Evolutionary conservation across 1,140 invertebrate genomes (phyloP).

Genomic region (Amyelois transitella): DNA sequence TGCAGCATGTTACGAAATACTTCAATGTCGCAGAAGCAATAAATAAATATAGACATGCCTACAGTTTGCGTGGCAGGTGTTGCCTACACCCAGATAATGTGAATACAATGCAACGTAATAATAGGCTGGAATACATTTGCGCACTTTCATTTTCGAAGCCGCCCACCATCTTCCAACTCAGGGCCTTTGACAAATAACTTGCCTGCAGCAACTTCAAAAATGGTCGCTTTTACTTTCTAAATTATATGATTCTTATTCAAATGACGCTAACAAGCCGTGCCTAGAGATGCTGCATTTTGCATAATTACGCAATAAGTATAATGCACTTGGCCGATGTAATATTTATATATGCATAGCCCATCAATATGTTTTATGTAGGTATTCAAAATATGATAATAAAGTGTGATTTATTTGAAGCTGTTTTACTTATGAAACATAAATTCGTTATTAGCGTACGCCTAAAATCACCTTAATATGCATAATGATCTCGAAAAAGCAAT

Average conservation of each 20-base stretch:
- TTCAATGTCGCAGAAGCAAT: constrained; percentile 40
- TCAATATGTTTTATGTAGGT: constrained; percentile 12
- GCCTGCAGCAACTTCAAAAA: constrained; percentile 8
- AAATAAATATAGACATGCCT: constrained; percentile 9
- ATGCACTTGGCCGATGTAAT: constrained; percentile 45
- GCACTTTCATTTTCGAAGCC: constrained; percentile 36
- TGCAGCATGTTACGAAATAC: constrained; percentile 46
- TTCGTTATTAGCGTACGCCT: neutral
- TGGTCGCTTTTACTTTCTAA: constrained; percentile 27
- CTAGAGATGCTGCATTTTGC: constrained; percentile 44
- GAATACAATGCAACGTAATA: constrained; percentile 23
- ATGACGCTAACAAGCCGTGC: constrained; percentile 13
- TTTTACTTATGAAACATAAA: neutral
- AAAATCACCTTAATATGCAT: neutral
- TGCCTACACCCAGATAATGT: constrained; percentile 18
- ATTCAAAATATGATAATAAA: constrained; percentile 13
- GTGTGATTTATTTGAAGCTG: neutral
- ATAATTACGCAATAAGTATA: constrained; percentile 50
- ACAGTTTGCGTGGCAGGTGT: constrained; percentile 28
- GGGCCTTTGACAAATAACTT: constrained; percentile 4
- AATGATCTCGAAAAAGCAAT: neutral
- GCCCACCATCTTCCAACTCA: constrained; percentile 15
- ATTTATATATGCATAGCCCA: constrained; percentile 39
- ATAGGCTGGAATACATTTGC: constrained; percentile 12
- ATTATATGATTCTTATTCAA: constrained; percentile 18